Evolutionary conservation across 2,888 invertebrate species (phyloP).

Genomic region (Philhelius pedissequus): DNA sequence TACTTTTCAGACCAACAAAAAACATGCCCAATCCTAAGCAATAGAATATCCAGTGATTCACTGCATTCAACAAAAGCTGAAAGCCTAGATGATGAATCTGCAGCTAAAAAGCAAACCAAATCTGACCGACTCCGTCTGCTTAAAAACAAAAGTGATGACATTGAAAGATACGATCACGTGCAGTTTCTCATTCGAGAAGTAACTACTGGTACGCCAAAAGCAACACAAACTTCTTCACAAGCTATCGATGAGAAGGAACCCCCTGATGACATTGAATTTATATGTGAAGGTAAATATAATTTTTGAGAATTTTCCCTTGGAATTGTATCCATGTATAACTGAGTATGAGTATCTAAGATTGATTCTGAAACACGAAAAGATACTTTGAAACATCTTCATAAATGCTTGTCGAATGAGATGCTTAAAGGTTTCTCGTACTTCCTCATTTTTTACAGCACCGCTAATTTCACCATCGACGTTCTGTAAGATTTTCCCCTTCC

Average conservation of each 20-base stretch:
- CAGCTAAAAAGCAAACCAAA: slow-evolving; percentile 75
- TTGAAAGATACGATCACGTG: slow-evolving; percentile 88
- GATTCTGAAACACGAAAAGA: not conserved
- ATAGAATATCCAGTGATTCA: slow-evolving; percentile 59
- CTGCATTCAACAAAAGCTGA: slow-evolving; percentile 68
- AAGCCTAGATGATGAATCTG: slow-evolving; percentile 74
- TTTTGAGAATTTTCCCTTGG: not conserved
- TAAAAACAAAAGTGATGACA: slow-evolving; percentile 78
- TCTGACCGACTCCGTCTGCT: slow-evolving; percentile 74
- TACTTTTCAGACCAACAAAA: slow-evolving; percentile 63
- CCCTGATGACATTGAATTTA: slow-evolving; percentile 77
- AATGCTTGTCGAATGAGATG: not conserved
- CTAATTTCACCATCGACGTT: slow-evolving; percentile 95
- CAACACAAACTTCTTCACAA: slow-evolving; percentile 82
- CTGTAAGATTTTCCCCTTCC: slow-evolving; percentile 96
- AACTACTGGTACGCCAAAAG: slow-evolving; percentile 80
- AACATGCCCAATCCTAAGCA: slow-evolving; percentile 68
- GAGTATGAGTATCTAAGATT: no score
- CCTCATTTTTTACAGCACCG: slow-evolving; percentile 83
- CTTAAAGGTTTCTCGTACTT: not conserved
- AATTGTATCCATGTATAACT: no score
- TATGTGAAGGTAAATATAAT: slow-evolving; percentile 75
- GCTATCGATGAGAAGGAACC: slow-evolving; percentile 75
- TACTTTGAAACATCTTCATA: not conserved
- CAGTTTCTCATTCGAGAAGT: slow-evolving; percentile 95